These are phyloP conservation scores for Epistrophe grossulariae DNA, from an alignment of 2,888 invertebrate genomes.

Conservation along the genomic window DNA sequence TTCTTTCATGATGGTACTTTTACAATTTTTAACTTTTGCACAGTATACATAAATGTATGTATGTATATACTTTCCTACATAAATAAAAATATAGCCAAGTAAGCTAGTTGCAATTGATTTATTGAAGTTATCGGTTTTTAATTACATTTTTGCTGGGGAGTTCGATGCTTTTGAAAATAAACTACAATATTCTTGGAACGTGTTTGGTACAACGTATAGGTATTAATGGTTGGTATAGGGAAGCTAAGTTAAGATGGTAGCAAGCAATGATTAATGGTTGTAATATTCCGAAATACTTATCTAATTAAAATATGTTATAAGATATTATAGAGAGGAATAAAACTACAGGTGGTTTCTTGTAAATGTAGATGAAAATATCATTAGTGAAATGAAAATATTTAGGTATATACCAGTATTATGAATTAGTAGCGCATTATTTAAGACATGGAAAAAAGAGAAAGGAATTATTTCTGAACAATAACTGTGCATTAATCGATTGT, in stretches of 20 bases:
- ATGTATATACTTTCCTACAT: slow-evolving; percentile 7
- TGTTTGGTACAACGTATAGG: background rate
- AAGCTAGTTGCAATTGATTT: slow-evolving; percentile 53
- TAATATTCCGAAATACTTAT: background rate
- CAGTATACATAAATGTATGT: too few species aligned
- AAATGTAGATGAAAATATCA: background rate
- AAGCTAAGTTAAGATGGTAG: slow-evolving; percentile 20
- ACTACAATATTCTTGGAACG: slow-evolving; percentile 8
- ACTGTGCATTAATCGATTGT: too few species aligned
- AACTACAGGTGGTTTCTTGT: background rate
- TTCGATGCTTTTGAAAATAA: slow-evolving; percentile 18
- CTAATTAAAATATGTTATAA: slow-evolving; percentile 12
- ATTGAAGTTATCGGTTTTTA: slow-evolving; percentile 47
- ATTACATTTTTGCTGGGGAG: slow-evolving; percentile 40
- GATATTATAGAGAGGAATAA: too few species aligned
- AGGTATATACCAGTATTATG: background rate
- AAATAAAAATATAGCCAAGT: background rate
- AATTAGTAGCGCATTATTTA: background rate
- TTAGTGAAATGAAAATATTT: background rate
- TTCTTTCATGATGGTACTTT: background rate
- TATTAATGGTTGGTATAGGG: background rate
- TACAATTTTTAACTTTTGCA: background rate
- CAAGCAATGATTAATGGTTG: slow-evolving; percentile 8
- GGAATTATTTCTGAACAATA: background rate
- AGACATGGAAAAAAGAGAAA: background rate